Evolutionary conservation across 2,113 vertebrate genomes (phyloP), one percentile per base, ranked within the genome.

Genomic region (Urocynchramus pylzowi): DNA sequence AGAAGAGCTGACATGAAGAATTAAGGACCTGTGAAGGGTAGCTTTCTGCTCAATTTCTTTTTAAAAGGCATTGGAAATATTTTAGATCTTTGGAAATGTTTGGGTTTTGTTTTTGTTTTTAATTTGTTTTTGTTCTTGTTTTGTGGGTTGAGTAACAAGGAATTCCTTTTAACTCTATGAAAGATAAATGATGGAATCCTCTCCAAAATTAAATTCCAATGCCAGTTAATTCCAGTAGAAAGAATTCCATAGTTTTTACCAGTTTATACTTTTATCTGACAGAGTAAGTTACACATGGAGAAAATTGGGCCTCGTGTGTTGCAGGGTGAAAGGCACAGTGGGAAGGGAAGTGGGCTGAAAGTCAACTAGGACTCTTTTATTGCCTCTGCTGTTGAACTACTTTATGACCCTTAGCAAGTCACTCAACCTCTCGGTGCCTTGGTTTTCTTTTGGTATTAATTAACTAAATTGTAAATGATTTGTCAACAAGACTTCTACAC

Each of bases 391-490:
- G 47, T 87, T 89, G 67, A 75, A 35, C 50, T 94, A 59, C 64
- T 96, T 93, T 84, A 86, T 94, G 90, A 78, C 88, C 76, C 75
- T 94, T 89, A 90, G 71, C 53, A 69, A 87, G 74, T 88, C 74
- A 60, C 84, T 89, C 85, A 57, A 10, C 45, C 89, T 80, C 56
- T 88, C 53, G 31, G 30, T 86, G 63, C 76, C 63, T 94, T 89
- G 27, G 42, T 93, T 95, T 96, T 80, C 75, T 85, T 93, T 91
- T 59, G 87, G 54, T 91, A 95, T 87, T 97, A 84, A 93, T 87
- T 95, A 96, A 95, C 86, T 94, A 94, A 70, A 89, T 69, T 76
- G 87, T 92, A 93, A 95, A 91, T 74, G 56, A 90, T 94, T 90
- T 44, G 78, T 74, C 87, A 94, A 57, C 75, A 61, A 76, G 47